Base-by-base conservation (phyloP, 2,113 vertebrate genomes). In the Siniperca chuatsi region DNA sequence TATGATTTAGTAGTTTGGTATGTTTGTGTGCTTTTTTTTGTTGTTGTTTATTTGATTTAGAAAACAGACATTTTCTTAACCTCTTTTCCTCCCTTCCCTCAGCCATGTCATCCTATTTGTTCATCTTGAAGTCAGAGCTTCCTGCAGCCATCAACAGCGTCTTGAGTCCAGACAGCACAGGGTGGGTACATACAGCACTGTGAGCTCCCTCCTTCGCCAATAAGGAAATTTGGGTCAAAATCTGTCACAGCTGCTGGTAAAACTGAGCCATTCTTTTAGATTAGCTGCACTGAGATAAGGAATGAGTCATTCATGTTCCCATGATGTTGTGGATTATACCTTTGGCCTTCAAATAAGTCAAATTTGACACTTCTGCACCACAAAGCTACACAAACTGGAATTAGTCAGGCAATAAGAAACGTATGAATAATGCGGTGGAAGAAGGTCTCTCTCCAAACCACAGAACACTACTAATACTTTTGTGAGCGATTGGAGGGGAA, bases 91-190 rank as follows among this genome's bases (percentile, higher is more conserved):
- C 79, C 71, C 90, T 67, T 86, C 33, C 91, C 94, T 76, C 96
- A 99, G 98, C 97, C 62, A 99, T 99, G 98, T 95, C 98, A 21
- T 97, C 98, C 66, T 99, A 99, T 87, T 96, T 99, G 93, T 95
- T 98, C 88, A 97, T 99, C 96, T 94, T 99, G 85, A 99, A 98
- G 93, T 95, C 96, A 6, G 98, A 99, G 92, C 96, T 99, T 93
- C 98, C 98, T 88, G 95, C 96, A 54, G 93, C 97, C 89, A 96
- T 99, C 87, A 91, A 90, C 2, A 96, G 96, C 79, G 93, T 99
- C 91, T 74, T 97, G 84, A 90, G 75, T n/a, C 89, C 89, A 84
- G 96, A 95, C 2, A 78, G 94, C 57, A 92, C 91, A 52, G 95
- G 96, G 98, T 99, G 96, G 96, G 97, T 95, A 81, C 68, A 52